Evolutionary conservation across 2,113 vertebrate species (phyloP).

Genomic region (Planiliza haematocheilus): DNA sequence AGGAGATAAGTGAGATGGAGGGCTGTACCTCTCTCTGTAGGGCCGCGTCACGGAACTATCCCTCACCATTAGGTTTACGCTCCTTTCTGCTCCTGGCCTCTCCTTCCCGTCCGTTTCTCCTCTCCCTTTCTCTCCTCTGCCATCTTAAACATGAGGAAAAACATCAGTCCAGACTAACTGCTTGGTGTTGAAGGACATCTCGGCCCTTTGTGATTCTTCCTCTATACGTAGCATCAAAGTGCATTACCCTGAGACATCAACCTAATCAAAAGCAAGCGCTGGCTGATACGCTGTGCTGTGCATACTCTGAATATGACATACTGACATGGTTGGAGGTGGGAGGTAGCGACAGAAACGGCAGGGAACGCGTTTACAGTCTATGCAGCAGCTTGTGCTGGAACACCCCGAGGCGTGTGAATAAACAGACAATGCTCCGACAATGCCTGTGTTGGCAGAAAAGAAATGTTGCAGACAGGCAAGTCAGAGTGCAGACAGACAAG

Average conservation of each 20-base stretch:
- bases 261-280: slow-evolving; percentile 53
- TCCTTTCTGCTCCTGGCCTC: slow-evolving; percentile 32
- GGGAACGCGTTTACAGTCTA: slow-evolving; percentile 52
- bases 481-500: slow-evolving; percentile 45
- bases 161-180: slow-evolving; percentile 37
- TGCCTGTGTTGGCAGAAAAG: slow-evolving; percentile 42
- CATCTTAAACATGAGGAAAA: slow-evolving; percentile 44
- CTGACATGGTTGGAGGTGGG: slow-evolving; percentile 36
- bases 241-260: slow-evolving; percentile 32
- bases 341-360: slow-evolving; percentile 38
- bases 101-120: slow-evolving; percentile 10
- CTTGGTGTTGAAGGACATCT: slow-evolving; percentile 32
- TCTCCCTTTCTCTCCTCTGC: slow-evolving; percentile 19
- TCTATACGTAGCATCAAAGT: slow-evolving; percentile 39
- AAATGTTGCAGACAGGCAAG: slow-evolving; percentile 47
- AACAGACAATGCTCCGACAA: slow-evolving; percentile 57
- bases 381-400: slow-evolving; percentile 55
- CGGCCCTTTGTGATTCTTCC: slow-evolving; percentile 8
- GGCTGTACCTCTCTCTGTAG: slow-evolving; percentile 72
- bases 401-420: slow-evolving; percentile 62
- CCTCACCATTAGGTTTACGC: slow-evolving; percentile 74
- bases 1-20: slow-evolving; percentile 84
- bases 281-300: slow-evolving; percentile 23
- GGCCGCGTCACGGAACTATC: slow-evolving; percentile 61
- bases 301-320: slow-evolving; percentile 53